Evolutionary conservation across 2,797 vertebrate genomes (phyloP), one percentile per base, ranked within the genome.

Genomic region (Acanthurus lineatus): DNA sequence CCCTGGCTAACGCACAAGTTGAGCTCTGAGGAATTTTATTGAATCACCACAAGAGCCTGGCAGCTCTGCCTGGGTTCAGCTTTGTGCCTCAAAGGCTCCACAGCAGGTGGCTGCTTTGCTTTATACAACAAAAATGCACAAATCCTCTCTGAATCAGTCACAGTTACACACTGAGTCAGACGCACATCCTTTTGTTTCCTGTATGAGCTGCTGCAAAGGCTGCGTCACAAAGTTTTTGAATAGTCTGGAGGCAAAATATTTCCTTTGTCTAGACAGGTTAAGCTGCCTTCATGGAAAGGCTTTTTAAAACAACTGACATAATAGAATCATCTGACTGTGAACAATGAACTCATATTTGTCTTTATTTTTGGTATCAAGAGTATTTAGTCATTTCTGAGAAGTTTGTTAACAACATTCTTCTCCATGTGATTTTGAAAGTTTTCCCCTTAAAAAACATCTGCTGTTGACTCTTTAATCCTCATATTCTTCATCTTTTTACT

Each of bases 1-100:
- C 81, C 77, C 82, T 73, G 68, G 67, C 77, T 71, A 65, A 85
- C 5, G 0, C 70, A 73, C 86, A 60, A 76, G 73, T 79, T 67
- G 64, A 80, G 77, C 78, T 76, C 73, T 51, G 73, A 86, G 84
- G 85, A 90, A 88, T 92, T 82, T 89, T 86, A 83, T 75, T 88
- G 82, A 90, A 79, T 89, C 84, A 77, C 89, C 52, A 45, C 61
- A 57, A 85, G 86, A 85, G 74, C 71, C 78, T 54, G 80, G 77
- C 82, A 85, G 83, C 81, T 69, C 83, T 49, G 70, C 73, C 70
- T 59, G 73, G 42, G 72, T 58, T 73, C 68, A 42, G 74, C 85
- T 91, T 87, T 91, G 87, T 89, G 78, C 74, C 86, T 82, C 66
- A 16, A 32, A 81, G 81, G 69, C 86, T 69, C 72, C 87, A 48